phyloP scores from a whole-genome alignment of 2,113 vertebrate species.

The Phoenicopterus ruber region DNA sequence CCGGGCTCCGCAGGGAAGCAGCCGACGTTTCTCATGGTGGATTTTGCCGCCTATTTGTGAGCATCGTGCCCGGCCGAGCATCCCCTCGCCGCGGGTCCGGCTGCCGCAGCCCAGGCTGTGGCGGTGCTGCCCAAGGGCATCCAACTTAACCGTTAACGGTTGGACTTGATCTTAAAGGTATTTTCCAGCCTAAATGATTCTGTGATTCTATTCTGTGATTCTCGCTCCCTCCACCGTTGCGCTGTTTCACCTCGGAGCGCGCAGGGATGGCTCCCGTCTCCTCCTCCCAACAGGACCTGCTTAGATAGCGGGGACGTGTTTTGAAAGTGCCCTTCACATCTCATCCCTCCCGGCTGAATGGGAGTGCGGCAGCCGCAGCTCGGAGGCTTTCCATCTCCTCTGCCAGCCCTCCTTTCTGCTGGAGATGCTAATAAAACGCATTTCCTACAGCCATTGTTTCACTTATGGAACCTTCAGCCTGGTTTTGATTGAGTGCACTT shows the following conservation, averaged over 20 bases:
- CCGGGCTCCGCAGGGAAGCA: background rate
- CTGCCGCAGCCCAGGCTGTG: background rate
- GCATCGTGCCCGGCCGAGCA: background rate
- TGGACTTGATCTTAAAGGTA: too few relatives aligned
- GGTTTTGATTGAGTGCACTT: conserved; percentile 20
- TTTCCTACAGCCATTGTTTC: background rate
- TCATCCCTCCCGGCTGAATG: background rate
- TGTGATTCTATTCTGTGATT: too few relatives aligned
- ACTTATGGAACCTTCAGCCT: background rate
- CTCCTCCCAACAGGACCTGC: rapidly evolving
- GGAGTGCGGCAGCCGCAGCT: background rate
- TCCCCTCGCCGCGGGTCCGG: rapidly evolving
- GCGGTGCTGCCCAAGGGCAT: background rate
- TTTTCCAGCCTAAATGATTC: too few relatives aligned
- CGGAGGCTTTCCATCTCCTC: background rate
- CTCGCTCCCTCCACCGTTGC: too few relatives aligned
- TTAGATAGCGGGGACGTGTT: rapidly evolving
- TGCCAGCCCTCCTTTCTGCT: background rate
- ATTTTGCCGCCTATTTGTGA: background rate
- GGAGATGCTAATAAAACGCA: background rate
- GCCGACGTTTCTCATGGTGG: background rate
- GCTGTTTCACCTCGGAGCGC: background rate
- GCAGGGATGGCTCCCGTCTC: background rate
- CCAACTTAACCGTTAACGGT: background rate
- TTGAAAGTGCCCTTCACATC: background rate